Evolutionary conservation across 1,140 invertebrate genomes (phyloP), one percentile per base, ranked within the genome.

Genomic region (Dryas iulia): DNA sequence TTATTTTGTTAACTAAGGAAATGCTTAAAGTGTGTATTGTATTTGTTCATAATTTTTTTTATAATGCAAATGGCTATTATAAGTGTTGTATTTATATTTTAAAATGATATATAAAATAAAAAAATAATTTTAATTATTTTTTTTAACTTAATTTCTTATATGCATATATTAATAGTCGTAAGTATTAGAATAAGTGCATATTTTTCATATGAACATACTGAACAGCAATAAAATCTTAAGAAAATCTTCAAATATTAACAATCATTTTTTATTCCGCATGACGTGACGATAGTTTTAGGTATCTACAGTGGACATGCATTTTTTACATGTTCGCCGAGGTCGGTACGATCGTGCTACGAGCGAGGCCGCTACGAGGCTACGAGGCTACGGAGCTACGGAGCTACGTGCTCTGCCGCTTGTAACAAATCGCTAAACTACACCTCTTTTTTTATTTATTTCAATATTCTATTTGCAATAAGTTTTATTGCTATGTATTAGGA

Each of bases 321-420:
- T 81, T 81, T 78, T 75, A 75, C 73, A 63, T 69, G 63, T 71
- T 72, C 72, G 30, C 65, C 71, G 76, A 73, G 78, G 77, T 75
- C 76, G 73, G 60, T 70, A 76, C 70, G 63, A 68, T 74, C 71
- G 71, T 73, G 77, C 72, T 77, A 70, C 72, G 65, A 76, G 69
- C 62, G 69, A 70, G 62, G 76, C 63, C 73, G 73, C 66, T 73
- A 71, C 72, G 76, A 73, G 72, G 78, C 72, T 77, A 74, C 73
- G 59, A 23, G 24, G 31, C 57, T 73, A 71, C 72, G 76, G 72
- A 70, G 78, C 72, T 77, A 74, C 73, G 59, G 31, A 52, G 58
- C 71, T 78, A 71, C 73, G 71, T 66, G 59, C 35, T 56, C n/a
- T 23, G 21, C n/a, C 18, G 30, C 53, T 24, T 25, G n/a, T 59